Evolutionary conservation across 2,797 vertebrate genomes (phyloP).

Genomic region (Malurus splendens): DNA sequence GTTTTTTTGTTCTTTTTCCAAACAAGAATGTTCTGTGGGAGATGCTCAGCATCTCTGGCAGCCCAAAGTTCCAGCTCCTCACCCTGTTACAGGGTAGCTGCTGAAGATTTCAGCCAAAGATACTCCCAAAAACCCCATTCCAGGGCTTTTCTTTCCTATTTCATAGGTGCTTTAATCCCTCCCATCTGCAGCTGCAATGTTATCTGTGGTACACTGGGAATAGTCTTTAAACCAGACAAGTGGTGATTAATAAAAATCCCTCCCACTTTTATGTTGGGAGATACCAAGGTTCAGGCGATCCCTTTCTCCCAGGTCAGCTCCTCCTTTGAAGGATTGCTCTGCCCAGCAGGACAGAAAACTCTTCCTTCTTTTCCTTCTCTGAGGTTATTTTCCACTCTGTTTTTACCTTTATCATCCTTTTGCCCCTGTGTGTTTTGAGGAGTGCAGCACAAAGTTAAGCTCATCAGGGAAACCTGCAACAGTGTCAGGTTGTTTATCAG

Average conservation of each 20-base stretch:
- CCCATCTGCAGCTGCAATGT: not conserved
- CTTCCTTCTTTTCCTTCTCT: not conserved
- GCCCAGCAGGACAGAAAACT: not conserved
- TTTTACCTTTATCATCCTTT: not conserved
- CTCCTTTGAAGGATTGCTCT: not conserved
- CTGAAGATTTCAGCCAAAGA: not conserved
- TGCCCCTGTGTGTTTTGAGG: not conserved
- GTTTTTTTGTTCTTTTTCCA: not conserved
- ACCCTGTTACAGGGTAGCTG: not conserved
- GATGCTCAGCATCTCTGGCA: not conserved
- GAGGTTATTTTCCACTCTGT: not conserved
- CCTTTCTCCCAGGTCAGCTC: not conserved
- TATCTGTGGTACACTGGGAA: not conserved
- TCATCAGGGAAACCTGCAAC: not conserved
- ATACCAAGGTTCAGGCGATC: not conserved
- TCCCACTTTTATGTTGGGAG: rapidly evolving
- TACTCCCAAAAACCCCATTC: not conserved
- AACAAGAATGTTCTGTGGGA: not conserved
- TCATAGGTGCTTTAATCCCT: not conserved
- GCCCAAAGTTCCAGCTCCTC: not conserved
- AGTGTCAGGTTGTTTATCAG: not conserved
- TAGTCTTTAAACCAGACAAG: not conserved
- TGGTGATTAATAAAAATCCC: not conserved
- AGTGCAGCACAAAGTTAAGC: not conserved
- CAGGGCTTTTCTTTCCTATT: not conserved